Conservation (phyloP, 1,140 invertebrate species). For the Neodiprion fabricii region DNA sequence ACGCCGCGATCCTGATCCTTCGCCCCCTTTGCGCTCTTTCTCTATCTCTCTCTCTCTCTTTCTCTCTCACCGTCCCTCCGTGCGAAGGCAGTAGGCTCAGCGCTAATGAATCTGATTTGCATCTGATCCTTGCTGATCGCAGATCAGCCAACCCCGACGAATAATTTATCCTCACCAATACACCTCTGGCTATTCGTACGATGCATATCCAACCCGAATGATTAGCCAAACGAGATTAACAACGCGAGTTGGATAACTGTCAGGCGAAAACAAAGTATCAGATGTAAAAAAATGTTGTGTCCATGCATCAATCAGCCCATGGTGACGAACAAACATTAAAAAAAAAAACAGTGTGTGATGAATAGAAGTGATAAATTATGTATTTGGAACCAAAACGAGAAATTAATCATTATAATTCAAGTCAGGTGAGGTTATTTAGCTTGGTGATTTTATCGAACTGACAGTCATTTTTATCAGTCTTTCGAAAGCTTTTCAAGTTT, state of each 20-base stretch:
- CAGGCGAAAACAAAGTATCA: too few species aligned
- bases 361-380: too few species aligned
- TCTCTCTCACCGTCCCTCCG: conserved; percentile 28
- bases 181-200: neutral
- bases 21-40: conserved; percentile 9
- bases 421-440: too few species aligned
- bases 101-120: conserved; percentile 61
- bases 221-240: neutral
- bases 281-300: too few species aligned
- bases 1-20: conserved; percentile 36
- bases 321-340: too few species aligned
- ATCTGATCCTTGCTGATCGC: conserved; percentile 55
- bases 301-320: too few species aligned
- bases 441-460: too few species aligned
- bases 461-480: too few species aligned
- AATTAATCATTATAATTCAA: too few species aligned
- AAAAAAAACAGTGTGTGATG: too few species aligned
- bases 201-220: neutral
- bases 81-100: conserved; percentile 43
- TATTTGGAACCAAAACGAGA: too few species aligned
- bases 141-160: conserved; percentile 37
- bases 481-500: too few species aligned
- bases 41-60: conserved; percentile 36
- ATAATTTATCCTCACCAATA: conserved; percentile 45
- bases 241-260: neutral